Base-by-base conservation (phyloP, 1,140 invertebrate species). In the Mylabris phalerata region DNA sequence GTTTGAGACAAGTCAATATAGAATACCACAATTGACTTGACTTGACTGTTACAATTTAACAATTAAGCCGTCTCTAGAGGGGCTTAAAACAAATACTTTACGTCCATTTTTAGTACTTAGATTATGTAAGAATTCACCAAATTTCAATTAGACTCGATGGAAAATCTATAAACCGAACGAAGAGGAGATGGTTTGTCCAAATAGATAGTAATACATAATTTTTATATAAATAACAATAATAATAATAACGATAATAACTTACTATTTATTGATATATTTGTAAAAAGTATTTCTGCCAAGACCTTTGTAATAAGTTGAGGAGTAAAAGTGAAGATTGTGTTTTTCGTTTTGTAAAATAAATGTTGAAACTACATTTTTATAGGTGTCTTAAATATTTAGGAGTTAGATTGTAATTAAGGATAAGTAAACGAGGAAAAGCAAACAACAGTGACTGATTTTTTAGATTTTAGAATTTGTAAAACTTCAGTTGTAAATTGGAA, bases 361-460 rank as follows among this genome's bases (percentile, higher is more conserved):
- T 66, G 66, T 69, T 69, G 67, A 32, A 32, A 7, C 32, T 32
- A 7, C 66, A 32, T 63, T 67, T 69, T 67, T 65, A 62, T 70
- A 68, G 64, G 60, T 69, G 67, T 69, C 56, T 62, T 32, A 32
- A 32, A 5, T 32, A 32, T 32, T 56, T 68, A 64, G 64, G 48
- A 59, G 57, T 63, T 60, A 64, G 50, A 55, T 57, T 68, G 59
- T 67, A 70, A 64, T 55, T 62, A 63, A 62, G 45, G 50, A 60
- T 62, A 66, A 19, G 42, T 25, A 52, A 52, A 19, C 19, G 19
- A 19, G 7, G 7, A 32, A 4, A 32, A 32, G 32, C 32, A 51
- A 52, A 47, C 40, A 39, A 46, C 44, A 45, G 52, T 68, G 68
- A 68, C 67, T 70, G 67, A 70, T 63, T 59, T 32, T 32, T 52